A percentile compares a stretch with the other conserved stretches of the same genome.
Conservation (phyloP, 2,888 invertebrate species). For the Eudemis profundana region DNA sequence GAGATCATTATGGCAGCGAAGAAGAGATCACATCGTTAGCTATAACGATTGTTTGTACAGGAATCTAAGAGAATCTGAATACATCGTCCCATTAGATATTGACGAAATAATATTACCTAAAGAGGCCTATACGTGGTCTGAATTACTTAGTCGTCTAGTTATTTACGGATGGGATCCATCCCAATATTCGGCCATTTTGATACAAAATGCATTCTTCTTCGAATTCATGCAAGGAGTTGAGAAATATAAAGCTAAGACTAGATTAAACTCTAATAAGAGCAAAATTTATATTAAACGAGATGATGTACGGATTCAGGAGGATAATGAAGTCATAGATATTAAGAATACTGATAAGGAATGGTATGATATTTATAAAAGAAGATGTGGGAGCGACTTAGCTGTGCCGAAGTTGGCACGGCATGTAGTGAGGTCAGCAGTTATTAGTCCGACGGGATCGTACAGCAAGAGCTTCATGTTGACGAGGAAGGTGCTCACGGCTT, state of each 20-base stretch:
- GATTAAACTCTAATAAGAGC: slow-evolving; percentile 55
- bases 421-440: slow-evolving; percentile 81
- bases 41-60: slow-evolving; percentile 92
- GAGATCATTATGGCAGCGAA: slow-evolving; percentile 86
- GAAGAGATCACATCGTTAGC: slow-evolving; percentile 89
- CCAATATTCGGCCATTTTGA: slow-evolving; percentile 86
- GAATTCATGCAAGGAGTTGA: slow-evolving; percentile 76
- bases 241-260: slow-evolving; percentile 57
- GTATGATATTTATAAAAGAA: slow-evolving; percentile 57
- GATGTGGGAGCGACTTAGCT: slow-evolving; percentile 63
- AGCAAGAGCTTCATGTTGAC: slow-evolving; percentile 90
- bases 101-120: slow-evolving; percentile 91
- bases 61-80: slow-evolving; percentile 87
- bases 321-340: slow-evolving; percentile 63
- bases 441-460: slow-evolving; percentile 87
- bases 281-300: slow-evolving; percentile 75
- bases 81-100: slow-evolving; percentile 88
- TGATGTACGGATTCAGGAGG: slow-evolving; percentile 68
- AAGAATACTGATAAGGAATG: slow-evolving; percentile 54
- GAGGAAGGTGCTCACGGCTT: slow-evolving; percentile 87
- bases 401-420: slow-evolving; percentile 79
- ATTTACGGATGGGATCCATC: slow-evolving; percentile 73
- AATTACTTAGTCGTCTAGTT: slow-evolving; percentile 80
- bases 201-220: slow-evolving; percentile 89
- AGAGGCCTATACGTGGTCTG: slow-evolving; percentile 83